Percentiles rank a stretch among this genome's conserved stretches.
These are phyloP conservation scores for Polydrusus cervinus DNA, from an alignment of 2,888 invertebrate species.

Conservation along the genomic window DNA sequence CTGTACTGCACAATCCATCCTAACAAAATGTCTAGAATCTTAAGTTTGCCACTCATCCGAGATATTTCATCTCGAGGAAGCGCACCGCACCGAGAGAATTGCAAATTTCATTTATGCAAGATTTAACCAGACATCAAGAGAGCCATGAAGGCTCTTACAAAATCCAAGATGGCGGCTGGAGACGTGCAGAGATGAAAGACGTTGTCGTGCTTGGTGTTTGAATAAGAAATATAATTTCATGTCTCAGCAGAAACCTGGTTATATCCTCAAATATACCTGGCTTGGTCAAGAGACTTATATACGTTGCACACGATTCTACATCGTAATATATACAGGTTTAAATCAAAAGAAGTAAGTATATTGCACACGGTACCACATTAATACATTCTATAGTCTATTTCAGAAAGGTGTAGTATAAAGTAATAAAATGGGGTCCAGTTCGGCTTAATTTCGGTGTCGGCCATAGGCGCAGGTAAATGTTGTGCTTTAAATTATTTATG, in stretches of 20 bases:
- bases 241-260: background rate
- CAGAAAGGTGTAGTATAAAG: too few species aligned
- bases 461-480: too few species aligned
- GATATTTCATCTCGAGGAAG: slow-evolving; percentile 36
- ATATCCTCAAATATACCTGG: background rate
- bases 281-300: background rate
- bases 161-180: slow-evolving; percentile 60
- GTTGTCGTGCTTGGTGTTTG: slow-evolving; percentile 20
- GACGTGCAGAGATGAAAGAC: slow-evolving; percentile 45
- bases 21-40: slow-evolving; percentile 16
- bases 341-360: too few species aligned
- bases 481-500: too few species aligned
- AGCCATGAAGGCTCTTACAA: slow-evolving; percentile 56
- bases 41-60: slow-evolving; percentile 29
- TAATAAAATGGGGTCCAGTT: too few species aligned
- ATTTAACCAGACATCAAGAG: slow-evolving; percentile 58
- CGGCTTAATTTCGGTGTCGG: too few species aligned
- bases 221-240: slow-evolving; percentile 19
- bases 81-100: slow-evolving; percentile 60
- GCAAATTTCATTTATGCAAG: slow-evolving; percentile 65
- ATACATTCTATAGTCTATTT: too few species aligned
- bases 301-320: background rate
- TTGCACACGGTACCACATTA: too few species aligned
- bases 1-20: background rate
- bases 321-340: background rate